Evolutionary conservation across 2,113 vertebrate species (phyloP).

Genomic region (Syrrhaptes paradoxus): DNA sequence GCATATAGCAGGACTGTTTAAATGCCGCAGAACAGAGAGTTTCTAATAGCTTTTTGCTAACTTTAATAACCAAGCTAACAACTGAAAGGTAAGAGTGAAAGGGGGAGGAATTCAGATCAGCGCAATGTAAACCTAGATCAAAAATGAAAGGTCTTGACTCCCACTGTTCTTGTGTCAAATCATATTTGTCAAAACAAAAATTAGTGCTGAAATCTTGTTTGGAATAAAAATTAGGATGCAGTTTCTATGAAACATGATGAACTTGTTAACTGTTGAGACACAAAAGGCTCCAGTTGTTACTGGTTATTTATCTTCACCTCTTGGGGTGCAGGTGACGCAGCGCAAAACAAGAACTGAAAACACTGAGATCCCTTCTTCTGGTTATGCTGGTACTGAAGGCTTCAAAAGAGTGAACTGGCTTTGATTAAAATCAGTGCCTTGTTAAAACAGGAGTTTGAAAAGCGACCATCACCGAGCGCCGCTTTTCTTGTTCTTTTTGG

Average conservation of each 20-base stretch:
- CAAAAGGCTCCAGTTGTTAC: neutral
- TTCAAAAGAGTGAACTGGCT: neutral
- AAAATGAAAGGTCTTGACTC: slow-evolving; percentile 65
- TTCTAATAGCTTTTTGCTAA: slow-evolving; percentile 45
- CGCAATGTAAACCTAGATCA: slow-evolving; percentile 47
- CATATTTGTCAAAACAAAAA: slow-evolving; percentile 64
- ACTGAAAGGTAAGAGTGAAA: slow-evolving; percentile 43
- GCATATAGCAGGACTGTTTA: slow-evolving; percentile 9
- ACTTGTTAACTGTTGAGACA: neutral
- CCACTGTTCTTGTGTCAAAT: slow-evolving; percentile 57
- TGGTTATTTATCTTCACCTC: neutral
- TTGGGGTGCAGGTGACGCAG: neutral
- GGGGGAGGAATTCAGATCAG: slow-evolving; percentile 58
- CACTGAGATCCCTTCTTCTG: neutral
- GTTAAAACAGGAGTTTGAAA: neutral
- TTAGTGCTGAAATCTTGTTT: slow-evolving; percentile 48
- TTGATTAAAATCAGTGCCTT: slow-evolving; percentile 8
- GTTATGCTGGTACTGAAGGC: neutral
- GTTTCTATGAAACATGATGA: neutral
- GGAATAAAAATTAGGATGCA: slow-evolving; percentile 49
- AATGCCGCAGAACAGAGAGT: slow-evolving; percentile 36
- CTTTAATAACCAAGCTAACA: slow-evolving; percentile 49
- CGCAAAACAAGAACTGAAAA: neutral
- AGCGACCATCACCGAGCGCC: neutral
- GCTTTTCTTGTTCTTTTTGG: neutral